Evolutionary conservation across 2,888 invertebrate genomes (phyloP), one percentile per base, ranked within the genome.

Genomic region (Drosophila nigricruria): DNA sequence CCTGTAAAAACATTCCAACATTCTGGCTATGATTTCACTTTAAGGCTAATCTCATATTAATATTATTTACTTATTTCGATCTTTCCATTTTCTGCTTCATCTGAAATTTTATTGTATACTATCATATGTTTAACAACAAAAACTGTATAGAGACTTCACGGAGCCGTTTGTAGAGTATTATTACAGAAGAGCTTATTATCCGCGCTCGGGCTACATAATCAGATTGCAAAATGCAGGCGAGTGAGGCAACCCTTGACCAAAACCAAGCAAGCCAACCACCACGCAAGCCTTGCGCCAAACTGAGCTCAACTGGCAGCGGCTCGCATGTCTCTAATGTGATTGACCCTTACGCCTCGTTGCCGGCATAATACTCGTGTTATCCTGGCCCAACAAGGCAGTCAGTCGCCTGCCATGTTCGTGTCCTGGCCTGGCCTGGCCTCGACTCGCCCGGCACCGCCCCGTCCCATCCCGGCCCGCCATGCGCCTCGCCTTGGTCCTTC

Each of bases 311-410:
- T 59, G 65, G 40, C 68, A 49, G 61, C 59, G 75, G 71, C 64
- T 87, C 76, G 85, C 88, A 89, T 82, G 77, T 79, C 83, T 80
- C 84, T 88, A 86, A 88, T 89, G 88, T 88, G 88, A 88, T 88
- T 88, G 90, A 88, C 88, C 88, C 88, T 89, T 86, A 79, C 78
- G 88, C 88, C 77, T 78, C 83, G 89, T 82, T 85, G 81, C 79
- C 70, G 82, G 82, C 77, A 82, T 87, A 86, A 88, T 88, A 81
- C 86, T 88, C 78, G 73, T 88, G 80, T 89, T 89, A 81, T 79
- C 85, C 88, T 73, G 68, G 67, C 65, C 59, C 76, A 78, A 79
- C 76, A 75, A 64, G 70, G 38, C 75, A 56, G 54, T 43, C 75
- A 56, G 50, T 43, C 66, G 60, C 54, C 27, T 47, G 47, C 66